A percentile compares a stretch with the other conserved stretches of the same genome.
phyloP scores from a whole-genome alignment of 1,140 invertebrate species.

The Drosophila repletoides region DNA sequence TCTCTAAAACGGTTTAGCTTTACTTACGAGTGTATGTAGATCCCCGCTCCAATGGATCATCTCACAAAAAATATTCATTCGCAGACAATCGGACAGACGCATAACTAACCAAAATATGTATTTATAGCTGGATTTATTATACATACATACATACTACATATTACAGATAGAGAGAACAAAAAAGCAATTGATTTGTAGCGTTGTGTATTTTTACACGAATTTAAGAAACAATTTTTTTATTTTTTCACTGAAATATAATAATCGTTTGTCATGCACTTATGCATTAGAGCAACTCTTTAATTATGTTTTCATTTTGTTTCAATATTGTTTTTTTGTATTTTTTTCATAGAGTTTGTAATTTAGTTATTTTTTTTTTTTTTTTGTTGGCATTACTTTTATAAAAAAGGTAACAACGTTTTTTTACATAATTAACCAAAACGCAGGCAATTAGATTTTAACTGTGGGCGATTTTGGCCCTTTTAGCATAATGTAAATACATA shows the following conservation, averaged over 20 bases:
- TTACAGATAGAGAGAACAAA: slow-evolving; percentile 2
- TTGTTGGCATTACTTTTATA: slow-evolving; percentile 53
- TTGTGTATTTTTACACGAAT: slow-evolving; percentile 77
- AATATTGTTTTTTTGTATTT: slow-evolving; percentile 47
- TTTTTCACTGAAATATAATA: slow-evolving; percentile 82
- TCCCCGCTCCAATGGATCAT: too few species aligned
- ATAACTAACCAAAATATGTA: too few species aligned
- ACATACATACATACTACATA: background rate
- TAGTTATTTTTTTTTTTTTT: slow-evolving; percentile 38
- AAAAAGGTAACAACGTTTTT: slow-evolving; percentile 74
- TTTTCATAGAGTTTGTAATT: slow-evolving; percentile 34
- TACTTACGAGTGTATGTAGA: too few species aligned
- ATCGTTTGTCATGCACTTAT: slow-evolving; percentile 70
- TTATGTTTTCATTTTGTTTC: slow-evolving; percentile 61
- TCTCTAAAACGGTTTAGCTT: too few species aligned
- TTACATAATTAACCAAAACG: slow-evolving; percentile 70
- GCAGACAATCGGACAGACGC: too few species aligned
- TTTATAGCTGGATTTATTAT: too few species aligned
- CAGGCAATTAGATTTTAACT: slow-evolving; percentile 51
- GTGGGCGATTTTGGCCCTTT: slow-evolving; percentile 42
- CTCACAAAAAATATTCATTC: background rate
- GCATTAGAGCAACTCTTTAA: slow-evolving; percentile 72
- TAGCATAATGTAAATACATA: too few species aligned
- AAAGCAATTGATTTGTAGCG: slow-evolving; percentile 47
- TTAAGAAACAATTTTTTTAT: slow-evolving; percentile 80